Evolutionary conservation across 53 echinoderm and acorn worm species (phyloP), one percentile per base, ranked within the genome.

Genomic region (Pentamera pediparva): DNA sequence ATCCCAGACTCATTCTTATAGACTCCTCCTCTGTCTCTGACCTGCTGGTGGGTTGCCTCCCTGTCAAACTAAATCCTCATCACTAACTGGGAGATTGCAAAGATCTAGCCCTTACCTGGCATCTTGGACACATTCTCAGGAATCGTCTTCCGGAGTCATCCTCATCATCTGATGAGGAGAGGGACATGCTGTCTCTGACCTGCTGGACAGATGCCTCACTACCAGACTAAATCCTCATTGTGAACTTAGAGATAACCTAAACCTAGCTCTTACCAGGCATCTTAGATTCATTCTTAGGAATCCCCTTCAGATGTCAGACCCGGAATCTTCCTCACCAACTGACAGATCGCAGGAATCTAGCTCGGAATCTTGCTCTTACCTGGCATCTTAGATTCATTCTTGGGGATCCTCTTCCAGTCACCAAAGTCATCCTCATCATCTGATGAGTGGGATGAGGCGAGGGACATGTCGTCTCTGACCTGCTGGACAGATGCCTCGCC

Each of bases 391-490:
- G 87, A 84, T 59, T 89, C 89, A 27, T 83, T 92, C 34, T 86
- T 89, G 3, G 76, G 81, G 15, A 69, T 73, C 74, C 90, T 90
- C 90, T 84, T 84, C 34, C 71, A 57, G 31, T 89, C 89, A 34
- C 81, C 65, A 28, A 76, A 36, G 20, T 67, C 76, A 21, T 50
- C 59, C 33, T 90, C 85, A 25, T 96, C 96, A 65, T 98, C 98
- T 11, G 98, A 98, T 4, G 98, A 98, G 43, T 98, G 98, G 10
- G 98, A 98, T 33, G 98, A 98, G n/a, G 98, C 98, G 40, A 98
- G 52, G 2, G 98, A 98, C 98, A 98, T 98, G 62, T 88, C 92
- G 75, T 98, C 98, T 39, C 91, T 75, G 30, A 85, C 85, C 40
- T 81, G 91, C 65, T 82, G 82, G 17, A 82, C 78, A 2, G 87